Evolutionary conservation across 2,113 vertebrate species (phyloP).

Genomic region (Mustela nigripes): DNA sequence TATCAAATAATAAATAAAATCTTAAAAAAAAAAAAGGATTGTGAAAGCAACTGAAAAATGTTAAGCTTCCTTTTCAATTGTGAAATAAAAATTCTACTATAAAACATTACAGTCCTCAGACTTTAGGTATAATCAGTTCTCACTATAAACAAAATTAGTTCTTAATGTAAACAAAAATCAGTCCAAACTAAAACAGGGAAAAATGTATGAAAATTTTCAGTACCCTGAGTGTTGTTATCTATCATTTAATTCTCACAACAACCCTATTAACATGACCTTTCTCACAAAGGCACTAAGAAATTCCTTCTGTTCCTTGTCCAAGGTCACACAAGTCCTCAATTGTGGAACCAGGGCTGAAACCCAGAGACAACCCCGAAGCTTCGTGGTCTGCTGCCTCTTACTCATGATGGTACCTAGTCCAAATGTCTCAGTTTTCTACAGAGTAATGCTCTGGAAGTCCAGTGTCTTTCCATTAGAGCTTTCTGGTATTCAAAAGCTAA

Average conservation of each 20-base stretch:
- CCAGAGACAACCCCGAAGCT: not conserved
- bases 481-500: slow-evolving; percentile 14
- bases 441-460: not conserved
- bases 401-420: not conserved
- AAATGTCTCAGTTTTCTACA: not conserved
- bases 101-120: not conserved
- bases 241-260: not conserved
- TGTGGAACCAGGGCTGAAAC: not conserved
- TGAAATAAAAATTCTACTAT: slow-evolving; percentile 31
- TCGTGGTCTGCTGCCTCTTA: not conserved
- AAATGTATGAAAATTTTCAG: not conserved
- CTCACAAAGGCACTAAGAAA: not conserved
- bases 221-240: not conserved
- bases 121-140: not conserved
- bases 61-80: not conserved
- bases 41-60: not conserved
- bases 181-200: not conserved
- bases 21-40: not conserved
- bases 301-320: not conserved
- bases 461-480: not conserved
- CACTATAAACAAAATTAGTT: not conserved
- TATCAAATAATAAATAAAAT: too few relatives aligned
- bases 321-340: not conserved
- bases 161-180: slow-evolving; percentile 33
- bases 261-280: not conserved